Evolutionary conservation across 2,888 invertebrate species (phyloP).

Genomic region (Ellobium chinense): DNA sequence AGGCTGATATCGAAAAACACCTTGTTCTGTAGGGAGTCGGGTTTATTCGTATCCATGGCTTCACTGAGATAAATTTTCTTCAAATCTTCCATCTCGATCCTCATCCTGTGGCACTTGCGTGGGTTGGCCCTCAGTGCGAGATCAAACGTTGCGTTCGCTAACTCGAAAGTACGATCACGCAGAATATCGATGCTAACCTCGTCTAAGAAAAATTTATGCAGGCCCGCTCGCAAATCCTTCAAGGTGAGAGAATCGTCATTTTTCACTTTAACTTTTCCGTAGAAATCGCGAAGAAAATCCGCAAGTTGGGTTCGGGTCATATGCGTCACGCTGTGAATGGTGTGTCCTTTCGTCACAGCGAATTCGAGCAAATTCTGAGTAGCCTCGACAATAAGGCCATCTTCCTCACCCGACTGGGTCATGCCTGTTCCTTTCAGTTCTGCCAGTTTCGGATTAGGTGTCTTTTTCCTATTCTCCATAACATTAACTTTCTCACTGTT

Average conservation of each 20-base stretch:
- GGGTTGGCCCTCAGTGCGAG: slow-evolving; percentile 55
- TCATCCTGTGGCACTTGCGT: slow-evolving; percentile 64
- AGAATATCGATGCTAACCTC: slow-evolving; percentile 64
- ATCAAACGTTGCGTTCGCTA: slow-evolving; percentile 65
- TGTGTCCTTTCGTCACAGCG: slow-evolving; percentile 62
- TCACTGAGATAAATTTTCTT: slow-evolving; percentile 68
- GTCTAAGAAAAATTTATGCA: slow-evolving; percentile 66
- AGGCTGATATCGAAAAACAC: slow-evolving; percentile 72
- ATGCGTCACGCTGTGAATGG: slow-evolving; percentile 60
- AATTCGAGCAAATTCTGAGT: slow-evolving; percentile 60
- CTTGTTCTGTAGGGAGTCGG: slow-evolving; percentile 71
- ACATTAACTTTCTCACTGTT: slow-evolving; percentile 41
- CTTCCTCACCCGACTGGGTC: slow-evolving; percentile 52
- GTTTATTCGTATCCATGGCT: slow-evolving; percentile 66
- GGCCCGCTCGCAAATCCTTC: slow-evolving; percentile 60
- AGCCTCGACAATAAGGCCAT: slow-evolving; percentile 49
- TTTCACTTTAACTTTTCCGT: slow-evolving; percentile 60
- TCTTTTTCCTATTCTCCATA: slow-evolving; percentile 49
- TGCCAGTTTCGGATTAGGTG: slow-evolving; percentile 40
- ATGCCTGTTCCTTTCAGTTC: slow-evolving; percentile 41
- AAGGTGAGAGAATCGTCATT: slow-evolving; percentile 55
- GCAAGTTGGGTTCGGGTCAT: slow-evolving; percentile 63
- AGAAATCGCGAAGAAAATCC: slow-evolving; percentile 69
- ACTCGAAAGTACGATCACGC: slow-evolving; percentile 59
- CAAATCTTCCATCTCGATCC: slow-evolving; percentile 69